A percentile compares a stretch with the other conserved stretches of the same genome.
These are phyloP conservation scores for Laupala kohalensis DNA, from an alignment of 1,140 invertebrate species.

Conservation along the genomic window DNA sequence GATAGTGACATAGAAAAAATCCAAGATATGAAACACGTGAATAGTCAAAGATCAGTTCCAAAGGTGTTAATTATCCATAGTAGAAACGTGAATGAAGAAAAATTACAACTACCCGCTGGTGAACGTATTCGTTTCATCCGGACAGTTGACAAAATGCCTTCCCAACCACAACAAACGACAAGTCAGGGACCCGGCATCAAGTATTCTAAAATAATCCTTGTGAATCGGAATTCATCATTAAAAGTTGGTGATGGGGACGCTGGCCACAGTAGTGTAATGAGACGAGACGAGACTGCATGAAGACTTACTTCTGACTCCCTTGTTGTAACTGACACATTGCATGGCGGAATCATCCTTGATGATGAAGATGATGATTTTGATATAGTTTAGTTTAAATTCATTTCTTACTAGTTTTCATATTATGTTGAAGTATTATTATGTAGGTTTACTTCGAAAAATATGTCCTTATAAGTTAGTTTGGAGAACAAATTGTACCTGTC, in stretches of 20 bases:
- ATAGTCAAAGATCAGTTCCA: constrained; percentile 27
- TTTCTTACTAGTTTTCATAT: no score
- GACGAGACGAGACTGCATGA: not conserved
- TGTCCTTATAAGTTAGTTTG: no score
- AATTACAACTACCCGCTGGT: constrained; percentile 23
- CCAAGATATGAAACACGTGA: constrained; percentile 20
- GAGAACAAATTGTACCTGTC: no score
- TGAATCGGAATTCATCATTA: constrained; percentile 26
- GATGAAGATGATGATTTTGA: not conserved
- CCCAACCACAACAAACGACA: constrained; percentile 15
- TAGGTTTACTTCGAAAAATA: no score
- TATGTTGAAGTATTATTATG: no score
- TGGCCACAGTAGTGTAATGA: not conserved
- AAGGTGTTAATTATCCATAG: constrained; percentile 19
- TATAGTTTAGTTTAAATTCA: no score
- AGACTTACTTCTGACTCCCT: not conserved
- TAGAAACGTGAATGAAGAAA: constrained; percentile 20
- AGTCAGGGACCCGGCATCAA: constrained; percentile 26
- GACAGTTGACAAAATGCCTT: constrained; percentile 17
- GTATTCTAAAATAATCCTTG: constrained; percentile 39
- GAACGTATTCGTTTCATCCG: constrained; percentile 15
- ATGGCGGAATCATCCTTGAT: not conserved
- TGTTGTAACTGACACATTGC: not conserved
- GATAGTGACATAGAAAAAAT: constrained; percentile 17
- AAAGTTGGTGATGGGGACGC: not conserved